Evolutionary conservation across 2,113 vertebrate genomes (phyloP).

Genomic region (Microtus montanus): DNA sequence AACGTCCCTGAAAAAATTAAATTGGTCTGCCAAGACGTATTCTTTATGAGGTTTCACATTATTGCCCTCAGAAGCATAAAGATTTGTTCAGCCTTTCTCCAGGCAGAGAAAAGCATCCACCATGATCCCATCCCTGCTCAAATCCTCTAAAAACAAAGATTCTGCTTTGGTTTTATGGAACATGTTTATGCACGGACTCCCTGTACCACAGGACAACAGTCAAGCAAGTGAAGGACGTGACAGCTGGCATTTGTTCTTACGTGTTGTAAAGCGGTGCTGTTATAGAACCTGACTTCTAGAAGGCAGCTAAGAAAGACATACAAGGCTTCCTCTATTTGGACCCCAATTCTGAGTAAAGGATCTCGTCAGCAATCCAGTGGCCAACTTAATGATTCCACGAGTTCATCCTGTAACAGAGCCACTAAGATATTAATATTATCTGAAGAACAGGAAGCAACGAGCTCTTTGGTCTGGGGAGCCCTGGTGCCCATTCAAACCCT

Average conservation of each 20-base stretch:
- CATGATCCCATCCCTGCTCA: background rate
- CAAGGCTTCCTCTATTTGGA: background rate
- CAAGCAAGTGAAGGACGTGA: background rate
- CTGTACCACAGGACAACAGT: background rate
- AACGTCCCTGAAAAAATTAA: constrained; percentile 34
- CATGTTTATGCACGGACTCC: background rate
- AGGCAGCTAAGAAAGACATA: background rate
- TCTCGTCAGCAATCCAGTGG: background rate
- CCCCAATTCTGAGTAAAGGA: background rate
- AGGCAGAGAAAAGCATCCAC: background rate
- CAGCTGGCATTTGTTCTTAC: background rate
- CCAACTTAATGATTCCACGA: background rate
- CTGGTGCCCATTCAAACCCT: background rate
- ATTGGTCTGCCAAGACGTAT: constrained; percentile 10
- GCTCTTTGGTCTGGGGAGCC: background rate
- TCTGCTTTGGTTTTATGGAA: background rate
- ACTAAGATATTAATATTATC: background rate
- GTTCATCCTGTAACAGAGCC: background rate
- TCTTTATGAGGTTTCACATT: constrained; percentile 15
- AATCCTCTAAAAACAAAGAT: background rate
- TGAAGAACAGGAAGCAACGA: background rate
- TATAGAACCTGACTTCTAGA: background rate
- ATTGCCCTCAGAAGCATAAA: background rate
- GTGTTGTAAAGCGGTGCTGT: background rate
- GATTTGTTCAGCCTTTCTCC: constrained; percentile 17